Base-by-base conservation (phyloP, 2,113 vertebrate genomes). In the Cynopterus brachyotis region DNA sequence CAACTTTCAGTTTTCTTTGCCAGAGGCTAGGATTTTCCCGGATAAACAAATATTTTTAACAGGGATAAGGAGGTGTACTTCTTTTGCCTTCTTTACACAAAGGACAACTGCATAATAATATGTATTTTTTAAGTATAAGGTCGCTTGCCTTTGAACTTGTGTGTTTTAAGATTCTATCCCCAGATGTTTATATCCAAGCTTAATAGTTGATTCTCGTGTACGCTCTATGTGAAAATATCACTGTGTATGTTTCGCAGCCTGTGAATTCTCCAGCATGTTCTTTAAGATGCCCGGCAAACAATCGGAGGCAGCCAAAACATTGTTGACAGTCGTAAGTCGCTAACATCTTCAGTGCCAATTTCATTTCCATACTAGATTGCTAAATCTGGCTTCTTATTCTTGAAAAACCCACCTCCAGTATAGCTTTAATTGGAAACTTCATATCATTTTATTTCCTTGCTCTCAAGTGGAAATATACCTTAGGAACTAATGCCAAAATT, bases 401-500 rank as follows among this genome's bases (percentile, higher is more conserved):
- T 97, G 88, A 97, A 97, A 98, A 98, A 96, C 94, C 95, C 97
- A 98, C 96, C 95, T 98, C 95, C 96, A 90, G 62, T 94, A 94
- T 76, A 94, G 91, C 91, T 95, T 98, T 97, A 98, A 89, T 95
- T 98, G 96, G 97, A 98, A 98, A 98, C 97, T 97, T 98, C 96
- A 96, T 97, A 98, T 94, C 97, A 96, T 98, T 98, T 98, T 98
- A 97, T 96, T 86, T 98, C 95, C 94, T 98, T 89, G 70, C 94
- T 98, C 96, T 98, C 73, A 98, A 98, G 97, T 92, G 92, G 98
- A 98, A 98, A 98, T 98, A 98, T 98, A 98, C 92, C 93, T 98
- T 98, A 98, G 83, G 89, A 98, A 98, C 96, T 97, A 98, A 98
- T 97, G 98, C 98, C 97, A 98, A 98, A 97, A 98, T 98, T 98